Evolutionary conservation across 2,888 invertebrate genomes (phyloP).

Genomic region (Mimas tiliae): DNA sequence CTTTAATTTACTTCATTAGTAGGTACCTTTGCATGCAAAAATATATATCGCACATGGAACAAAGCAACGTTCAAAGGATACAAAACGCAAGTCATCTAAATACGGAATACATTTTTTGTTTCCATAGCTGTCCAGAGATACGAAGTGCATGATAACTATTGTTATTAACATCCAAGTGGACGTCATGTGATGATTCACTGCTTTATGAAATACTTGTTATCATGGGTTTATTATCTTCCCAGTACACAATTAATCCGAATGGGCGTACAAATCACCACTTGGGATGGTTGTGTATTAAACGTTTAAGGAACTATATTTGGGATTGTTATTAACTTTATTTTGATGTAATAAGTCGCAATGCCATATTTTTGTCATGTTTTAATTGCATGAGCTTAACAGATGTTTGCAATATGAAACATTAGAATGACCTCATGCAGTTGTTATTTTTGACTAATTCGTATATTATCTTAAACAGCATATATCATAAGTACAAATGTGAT

Average conservation of each 20-base stretch:
- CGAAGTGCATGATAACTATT: conserved; percentile 26
- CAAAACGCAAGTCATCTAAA: conserved; percentile 10
- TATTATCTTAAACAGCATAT: not conserved
- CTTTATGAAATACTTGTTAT: conserved; percentile 11
- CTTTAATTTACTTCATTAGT: not conserved
- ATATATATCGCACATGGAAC: not conserved
- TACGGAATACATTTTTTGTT: conserved; percentile 25
- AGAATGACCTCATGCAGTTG: conserved; percentile 8
- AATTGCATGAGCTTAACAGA: not conserved
- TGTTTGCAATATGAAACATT: conserved; percentile 7
- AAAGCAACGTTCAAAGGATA: not conserved
- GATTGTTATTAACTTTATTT: not conserved
- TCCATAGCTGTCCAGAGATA: conserved; percentile 23
- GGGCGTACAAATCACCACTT: conserved; percentile 23
- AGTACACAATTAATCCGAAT: conserved; percentile 28
- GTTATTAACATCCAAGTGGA: conserved; percentile 20
- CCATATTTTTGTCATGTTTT: not conserved
- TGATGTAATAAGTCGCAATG: not conserved
- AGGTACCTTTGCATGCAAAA: not conserved
- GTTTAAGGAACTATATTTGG: not conserved
- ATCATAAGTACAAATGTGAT: too few relatives aligned
- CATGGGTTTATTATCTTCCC: conserved; percentile 30
- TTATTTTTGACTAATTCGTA: not conserved
- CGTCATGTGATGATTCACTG: conserved; percentile 28
- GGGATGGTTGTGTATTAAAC: not conserved